Base-by-base conservation (phyloP, 1,140 invertebrate genomes). In the Bombus turneri region DNA sequence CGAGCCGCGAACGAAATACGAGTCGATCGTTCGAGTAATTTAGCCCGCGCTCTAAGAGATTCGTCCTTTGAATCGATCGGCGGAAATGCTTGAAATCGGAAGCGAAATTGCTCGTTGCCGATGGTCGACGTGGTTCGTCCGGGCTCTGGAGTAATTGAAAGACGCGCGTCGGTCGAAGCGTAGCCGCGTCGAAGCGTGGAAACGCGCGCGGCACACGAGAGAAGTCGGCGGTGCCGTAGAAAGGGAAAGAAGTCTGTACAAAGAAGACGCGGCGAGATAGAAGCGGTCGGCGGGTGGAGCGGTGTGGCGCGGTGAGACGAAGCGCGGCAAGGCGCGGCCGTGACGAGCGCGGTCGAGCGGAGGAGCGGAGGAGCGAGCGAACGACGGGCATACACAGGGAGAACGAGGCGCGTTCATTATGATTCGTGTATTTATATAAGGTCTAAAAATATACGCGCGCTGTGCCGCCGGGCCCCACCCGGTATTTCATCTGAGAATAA, bases 341-440 rank as follows among this genome's bases (percentile, higher is more conserved):
- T 34, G 71, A 64, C 71, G 72, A 79, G 68, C 47, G 77, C 34
- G 77, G n/a, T 39, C 43, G 43, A 59, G 69, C 74, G 86, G 75
- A 0, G 53, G 69, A 74, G 73, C 68, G 69, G 72, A 41, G 69
- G 57, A 76, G 72, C 77, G 86, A 68, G 83, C 37, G 87, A 90
- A 69, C 59, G 82, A 25, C 84, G 85, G 80, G 86, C 86, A 74
- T 79, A 85, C 84, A 85, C 78, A 75, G 84, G 79, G 84, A 85
- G 84, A 85, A 81, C 86, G 88, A 88, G 86, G 91, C 91, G 92
- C 93, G 92, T 95, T 95, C 94, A 95, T 95, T 95, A 95, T 95
- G 94, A 95, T 95, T 95, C 94, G 94, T 95, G 93, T 95, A 95
- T 95, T 95, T 95, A 95, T 95, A 95, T 95, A 95, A 94, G 93